Conservation (phyloP, 2,113 vertebrate species). For the Phaethornis superciliosus region DNA sequence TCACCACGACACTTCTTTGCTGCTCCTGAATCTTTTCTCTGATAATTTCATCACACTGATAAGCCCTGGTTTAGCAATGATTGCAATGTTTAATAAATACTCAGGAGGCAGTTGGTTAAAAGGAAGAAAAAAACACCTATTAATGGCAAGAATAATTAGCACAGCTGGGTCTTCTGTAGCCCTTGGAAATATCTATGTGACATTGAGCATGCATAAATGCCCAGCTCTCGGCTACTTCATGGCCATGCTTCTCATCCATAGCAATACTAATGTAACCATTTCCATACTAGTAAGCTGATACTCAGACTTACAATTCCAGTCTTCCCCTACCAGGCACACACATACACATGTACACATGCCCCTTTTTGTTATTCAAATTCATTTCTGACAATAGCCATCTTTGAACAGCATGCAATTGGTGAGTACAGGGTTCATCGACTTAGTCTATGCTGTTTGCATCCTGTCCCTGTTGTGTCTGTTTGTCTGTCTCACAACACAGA, state of each 20-base stretch:
- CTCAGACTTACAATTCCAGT: neutral
- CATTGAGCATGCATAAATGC: neutral
- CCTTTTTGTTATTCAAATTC: neutral
- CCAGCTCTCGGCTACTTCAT: neutral
- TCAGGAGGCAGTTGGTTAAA: neutral
- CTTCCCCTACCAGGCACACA: rapidly evolving
- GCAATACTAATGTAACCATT: neutral
- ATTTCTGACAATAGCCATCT: neutral
- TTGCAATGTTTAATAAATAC: neutral
- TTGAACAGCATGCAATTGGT: neutral
- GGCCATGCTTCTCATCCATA: neutral
- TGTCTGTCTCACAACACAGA: neutral
- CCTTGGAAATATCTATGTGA: slow-evolving; percentile 11
- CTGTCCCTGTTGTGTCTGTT: neutral
- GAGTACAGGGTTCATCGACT: neutral
- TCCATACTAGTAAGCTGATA: neutral
- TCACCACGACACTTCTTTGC: neutral
- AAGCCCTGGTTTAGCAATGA: slow-evolving; percentile 35
- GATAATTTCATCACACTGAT: slow-evolving; percentile 17
- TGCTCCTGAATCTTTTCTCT: neutral
- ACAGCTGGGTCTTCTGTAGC: neutral
- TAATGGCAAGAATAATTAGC: neutral
- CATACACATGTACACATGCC: neutral
- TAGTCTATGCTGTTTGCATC: neutral
- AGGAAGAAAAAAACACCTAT: neutral